These are phyloP conservation scores for Pagetopsis macropterus DNA, from an alignment of 2,797 vertebrate species.

Conservation along the genomic window DNA sequence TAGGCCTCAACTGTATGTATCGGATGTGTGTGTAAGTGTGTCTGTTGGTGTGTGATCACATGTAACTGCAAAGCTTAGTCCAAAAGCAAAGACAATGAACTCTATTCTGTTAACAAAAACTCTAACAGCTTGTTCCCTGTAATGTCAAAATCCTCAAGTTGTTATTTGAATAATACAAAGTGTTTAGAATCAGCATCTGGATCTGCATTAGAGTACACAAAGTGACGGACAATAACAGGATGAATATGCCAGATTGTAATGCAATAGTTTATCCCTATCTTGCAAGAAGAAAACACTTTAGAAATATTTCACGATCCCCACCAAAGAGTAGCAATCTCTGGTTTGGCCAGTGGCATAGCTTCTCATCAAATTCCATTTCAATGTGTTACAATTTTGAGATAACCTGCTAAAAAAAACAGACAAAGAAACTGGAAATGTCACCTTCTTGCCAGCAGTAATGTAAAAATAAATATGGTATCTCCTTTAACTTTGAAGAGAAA, in stretches of 20 bases:
- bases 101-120: too few relatives aligned
- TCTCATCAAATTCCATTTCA: not conserved
- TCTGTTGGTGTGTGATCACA: slow-evolving; percentile 7
- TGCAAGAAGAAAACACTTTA: too few relatives aligned
- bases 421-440: not conserved
- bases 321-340: not conserved
- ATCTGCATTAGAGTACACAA: too few relatives aligned
- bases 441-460: not conserved
- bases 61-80: not conserved
- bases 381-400: not conserved
- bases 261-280: too few relatives aligned
- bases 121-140: too few relatives aligned
- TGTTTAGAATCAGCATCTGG: too few relatives aligned
- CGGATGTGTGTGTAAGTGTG: too few relatives aligned
- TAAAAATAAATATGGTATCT: not conserved
- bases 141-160: too few relatives aligned
- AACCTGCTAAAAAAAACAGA: not conserved
- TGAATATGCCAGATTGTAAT: too few relatives aligned
- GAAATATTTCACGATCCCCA: not conserved
- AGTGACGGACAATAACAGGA: too few relatives aligned
- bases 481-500: not conserved
- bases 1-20: too few relatives aligned
- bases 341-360: not conserved
- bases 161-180: too few relatives aligned
- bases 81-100: slow-evolving; percentile 6